phyloP scores from a whole-genome alignment of 2,888 invertebrate species.

The Drosophila differens region DNA sequence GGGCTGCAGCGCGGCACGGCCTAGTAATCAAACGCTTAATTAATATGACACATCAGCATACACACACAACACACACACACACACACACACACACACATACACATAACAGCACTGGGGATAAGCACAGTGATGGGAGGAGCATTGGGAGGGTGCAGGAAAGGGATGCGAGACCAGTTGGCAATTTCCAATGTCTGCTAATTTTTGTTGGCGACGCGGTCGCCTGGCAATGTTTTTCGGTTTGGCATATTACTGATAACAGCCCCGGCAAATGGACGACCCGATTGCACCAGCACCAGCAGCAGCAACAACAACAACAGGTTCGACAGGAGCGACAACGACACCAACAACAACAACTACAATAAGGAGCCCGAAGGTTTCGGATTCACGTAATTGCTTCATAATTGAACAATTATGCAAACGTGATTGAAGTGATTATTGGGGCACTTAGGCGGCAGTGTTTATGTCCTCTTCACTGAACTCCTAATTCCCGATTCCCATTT shows the following conservation, averaged over 20 bases:
- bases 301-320: slow-evolving; percentile 12
- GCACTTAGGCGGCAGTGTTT: slow-evolving; percentile 73
- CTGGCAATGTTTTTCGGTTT: slow-evolving; percentile 70
- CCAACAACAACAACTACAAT: slow-evolving; percentile 11
- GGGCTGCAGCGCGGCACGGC: slow-evolving; percentile 29
- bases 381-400: slow-evolving; percentile 75
- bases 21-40: slow-evolving; percentile 77
- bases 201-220: slow-evolving; percentile 60
- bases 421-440: slow-evolving; percentile 79
- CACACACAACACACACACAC: slow-evolving; percentile 15
- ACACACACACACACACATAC: slow-evolving; percentile 1
- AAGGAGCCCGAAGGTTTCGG: slow-evolving; percentile 50
- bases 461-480: slow-evolving; percentile 39
- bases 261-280: slow-evolving; percentile 45
- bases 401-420: slow-evolving; percentile 81
- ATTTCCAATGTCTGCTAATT: slow-evolving; percentile 60
- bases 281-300: slow-evolving; percentile 8
- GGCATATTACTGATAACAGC: slow-evolving; percentile 75
- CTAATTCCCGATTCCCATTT: slow-evolving; percentile 39
- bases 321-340: slow-evolving; percentile 14
- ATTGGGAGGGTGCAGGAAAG: background rate
- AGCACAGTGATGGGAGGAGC: background rate
- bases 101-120: background rate
- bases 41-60: slow-evolving; percentile 71
- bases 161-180: slow-evolving; percentile 34